Evolutionary conservation across 2,113 vertebrate genomes (phyloP).

Genomic region (Notiomystis cincta): DNA sequence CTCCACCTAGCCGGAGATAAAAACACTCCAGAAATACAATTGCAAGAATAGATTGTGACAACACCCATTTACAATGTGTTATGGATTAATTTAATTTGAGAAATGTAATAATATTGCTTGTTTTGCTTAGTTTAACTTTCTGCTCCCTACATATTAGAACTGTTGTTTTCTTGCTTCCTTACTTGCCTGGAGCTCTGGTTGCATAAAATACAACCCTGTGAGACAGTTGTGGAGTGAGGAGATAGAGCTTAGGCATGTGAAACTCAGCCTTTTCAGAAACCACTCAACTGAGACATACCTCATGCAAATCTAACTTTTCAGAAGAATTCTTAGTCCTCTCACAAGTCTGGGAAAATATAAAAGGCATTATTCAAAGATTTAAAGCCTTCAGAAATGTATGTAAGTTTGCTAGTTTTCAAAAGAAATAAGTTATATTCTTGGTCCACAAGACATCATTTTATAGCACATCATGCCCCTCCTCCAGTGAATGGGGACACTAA

Average conservation of each 20-base stretch:
- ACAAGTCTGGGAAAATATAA: not conserved
- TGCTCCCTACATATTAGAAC: not conserved
- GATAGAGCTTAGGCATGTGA: not conserved
- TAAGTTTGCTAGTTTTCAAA: not conserved
- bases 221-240: not conserved
- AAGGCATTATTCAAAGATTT: not conserved
- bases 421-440: not conserved
- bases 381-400: not conserved
- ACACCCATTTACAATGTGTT: not conserved
- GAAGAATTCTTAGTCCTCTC: not conserved
- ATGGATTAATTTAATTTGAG: not conserved
- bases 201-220: not conserved
- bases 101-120: not conserved
- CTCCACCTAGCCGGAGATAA: not conserved
- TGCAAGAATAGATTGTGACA: not conserved
- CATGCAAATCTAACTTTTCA: not conserved
- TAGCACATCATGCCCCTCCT: not conserved
- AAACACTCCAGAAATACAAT: not conserved
- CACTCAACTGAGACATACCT: not conserved
- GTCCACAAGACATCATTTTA: not conserved
- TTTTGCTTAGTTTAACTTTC: not conserved
- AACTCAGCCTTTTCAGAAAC: not conserved
- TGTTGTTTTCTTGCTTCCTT: not conserved
- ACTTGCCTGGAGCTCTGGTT: not conserved
- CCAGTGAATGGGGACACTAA: not conserved